phyloP scores from a whole-genome alignment of 1,140 invertebrate genomes.

The Penaeus japonicus region DNA sequence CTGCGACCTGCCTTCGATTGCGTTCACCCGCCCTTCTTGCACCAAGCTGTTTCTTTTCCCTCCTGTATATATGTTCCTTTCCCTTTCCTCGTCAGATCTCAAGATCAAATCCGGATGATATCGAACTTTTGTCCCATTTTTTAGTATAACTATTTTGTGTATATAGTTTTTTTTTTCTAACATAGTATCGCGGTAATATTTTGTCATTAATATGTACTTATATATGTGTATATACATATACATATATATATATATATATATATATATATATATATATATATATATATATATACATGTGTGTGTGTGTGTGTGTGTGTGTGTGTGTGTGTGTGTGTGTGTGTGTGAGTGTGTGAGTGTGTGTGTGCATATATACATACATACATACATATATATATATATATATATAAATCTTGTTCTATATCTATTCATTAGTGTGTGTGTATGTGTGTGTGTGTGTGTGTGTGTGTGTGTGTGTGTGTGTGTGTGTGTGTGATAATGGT shows the following conservation, averaged over 20 bases:
- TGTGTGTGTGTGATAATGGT: not conserved
- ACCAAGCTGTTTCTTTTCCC: no score
- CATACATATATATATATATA: not conserved
- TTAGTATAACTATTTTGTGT: no score
- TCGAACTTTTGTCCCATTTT: no score
- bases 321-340: not conserved
- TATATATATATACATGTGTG: not conserved
- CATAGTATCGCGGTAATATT: no score
- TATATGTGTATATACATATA: not conserved
- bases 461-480: not conserved
- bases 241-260: not conserved
- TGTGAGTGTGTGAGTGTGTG: not conserved
- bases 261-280: not conserved
- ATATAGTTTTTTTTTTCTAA: not conserved
- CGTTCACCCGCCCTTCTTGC: no score
- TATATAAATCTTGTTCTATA: no score
- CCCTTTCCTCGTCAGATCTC: no score
- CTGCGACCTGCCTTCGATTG: no score
- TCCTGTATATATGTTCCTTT: no score
- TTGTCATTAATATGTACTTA: not conserved
- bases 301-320: not conserved
- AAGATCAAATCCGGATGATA: no score
- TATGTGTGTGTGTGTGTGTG: not conserved
- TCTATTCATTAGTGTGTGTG: no score
- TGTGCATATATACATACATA: not conserved